Percentiles rank a stretch among this genome's conserved stretches.
phyloP scores from a whole-genome alignment of 2,113 vertebrate species.

The Cyanistes caeruleus region DNA sequence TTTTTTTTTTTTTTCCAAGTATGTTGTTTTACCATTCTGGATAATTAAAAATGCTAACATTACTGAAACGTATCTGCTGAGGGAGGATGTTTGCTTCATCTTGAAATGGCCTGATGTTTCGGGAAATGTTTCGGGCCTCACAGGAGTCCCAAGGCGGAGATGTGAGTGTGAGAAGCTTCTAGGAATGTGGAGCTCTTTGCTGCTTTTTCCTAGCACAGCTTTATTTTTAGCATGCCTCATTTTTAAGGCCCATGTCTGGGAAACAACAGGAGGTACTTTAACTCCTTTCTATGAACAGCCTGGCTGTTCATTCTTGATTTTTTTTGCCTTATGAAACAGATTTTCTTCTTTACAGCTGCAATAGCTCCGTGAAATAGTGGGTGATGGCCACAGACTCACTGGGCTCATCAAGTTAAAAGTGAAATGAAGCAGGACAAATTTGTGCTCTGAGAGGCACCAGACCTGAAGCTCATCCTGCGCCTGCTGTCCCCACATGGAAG shows the following conservation, averaged over 20 bases:
- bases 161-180: conserved; percentile 10
- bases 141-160: not conserved
- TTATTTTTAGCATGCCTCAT: not conserved
- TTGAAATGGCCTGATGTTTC: not conserved
- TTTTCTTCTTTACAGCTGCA: not conserved
- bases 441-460: not conserved
- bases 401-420: not conserved
- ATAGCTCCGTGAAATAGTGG: not conserved
- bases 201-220: conserved; percentile 3
- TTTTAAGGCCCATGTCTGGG: not conserved
- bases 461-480: accelerated
- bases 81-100: not conserved
- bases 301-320: not conserved
- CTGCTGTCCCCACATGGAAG: not conserved
- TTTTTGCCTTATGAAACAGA: not conserved
- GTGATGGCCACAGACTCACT: not conserved
- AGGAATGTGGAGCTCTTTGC: not conserved
- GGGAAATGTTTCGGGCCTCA: not conserved
- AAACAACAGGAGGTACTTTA: not conserved
- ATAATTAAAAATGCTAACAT: not conserved
- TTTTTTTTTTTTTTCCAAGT: not conserved
- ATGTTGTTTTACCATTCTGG: not conserved
- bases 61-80: not conserved
- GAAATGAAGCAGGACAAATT: accelerated
- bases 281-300: not conserved